Evolutionary conservation across 2,797 vertebrate genomes (phyloP).

Genomic region (Rhinella marina): DNA sequence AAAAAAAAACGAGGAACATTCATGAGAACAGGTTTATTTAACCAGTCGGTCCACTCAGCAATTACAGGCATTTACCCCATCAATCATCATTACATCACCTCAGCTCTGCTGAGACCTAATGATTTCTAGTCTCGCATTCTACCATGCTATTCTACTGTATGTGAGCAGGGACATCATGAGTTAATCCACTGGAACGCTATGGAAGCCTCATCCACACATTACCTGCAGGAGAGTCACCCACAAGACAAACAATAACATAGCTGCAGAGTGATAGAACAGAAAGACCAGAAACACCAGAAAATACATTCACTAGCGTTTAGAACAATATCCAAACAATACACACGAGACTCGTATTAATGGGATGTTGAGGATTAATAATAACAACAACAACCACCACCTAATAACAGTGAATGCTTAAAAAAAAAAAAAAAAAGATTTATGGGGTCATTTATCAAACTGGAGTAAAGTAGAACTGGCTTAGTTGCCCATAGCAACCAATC

Average conservation of each 20-base stretch:
- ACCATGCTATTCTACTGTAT: neutral
- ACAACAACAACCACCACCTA: too few species aligned
- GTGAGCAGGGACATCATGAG: neutral
- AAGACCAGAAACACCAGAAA: neutral
- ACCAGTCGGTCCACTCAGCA: neutral
- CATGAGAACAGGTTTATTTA: constrained; percentile 29
- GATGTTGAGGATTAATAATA: too few species aligned
- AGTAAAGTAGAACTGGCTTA: too few species aligned
- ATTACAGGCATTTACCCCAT: neutral
- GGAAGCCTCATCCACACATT: neutral
- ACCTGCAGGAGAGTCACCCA: constrained; percentile 10
- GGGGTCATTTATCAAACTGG: too few species aligned
- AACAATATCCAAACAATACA: neutral
- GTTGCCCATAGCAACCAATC: too few species aligned
- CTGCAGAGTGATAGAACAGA: neutral
- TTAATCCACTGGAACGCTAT: neutral
- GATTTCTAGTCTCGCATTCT: neutral
- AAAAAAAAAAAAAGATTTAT: too few species aligned
- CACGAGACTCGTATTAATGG: neutral
- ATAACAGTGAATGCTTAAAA: too few species aligned
- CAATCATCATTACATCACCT: neutral
- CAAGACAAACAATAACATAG: neutral
- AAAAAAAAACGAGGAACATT: neutral
- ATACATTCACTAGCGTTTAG: neutral
- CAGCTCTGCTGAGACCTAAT: neutral